These are phyloP conservation scores for Zeuzera pyrina DNA, from an alignment of 2,888 invertebrate species.

Conservation along the genomic window DNA sequence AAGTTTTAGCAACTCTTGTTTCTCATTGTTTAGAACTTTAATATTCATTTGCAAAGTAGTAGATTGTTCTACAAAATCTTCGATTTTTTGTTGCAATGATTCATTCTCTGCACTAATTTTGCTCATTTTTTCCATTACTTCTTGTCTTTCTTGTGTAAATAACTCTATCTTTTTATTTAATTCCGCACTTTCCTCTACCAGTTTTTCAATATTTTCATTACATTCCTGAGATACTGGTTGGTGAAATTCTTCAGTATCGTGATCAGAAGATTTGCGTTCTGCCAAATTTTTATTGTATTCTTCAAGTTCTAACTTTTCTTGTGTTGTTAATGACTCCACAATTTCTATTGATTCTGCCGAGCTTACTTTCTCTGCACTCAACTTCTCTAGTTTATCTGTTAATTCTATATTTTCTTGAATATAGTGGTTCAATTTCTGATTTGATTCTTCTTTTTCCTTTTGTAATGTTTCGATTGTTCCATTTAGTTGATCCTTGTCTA, in stretches of 20 bases:
- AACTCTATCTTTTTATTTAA: conserved; percentile 78
- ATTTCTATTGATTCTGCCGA: conserved; percentile 85
- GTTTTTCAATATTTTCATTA: conserved; percentile 68
- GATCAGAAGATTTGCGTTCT: conserved; percentile 26
- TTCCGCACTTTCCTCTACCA: conserved; percentile 77
- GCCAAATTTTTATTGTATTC: conserved; percentile 74
- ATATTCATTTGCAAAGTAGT: conserved; percentile 53
- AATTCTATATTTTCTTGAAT: conserved; percentile 83
- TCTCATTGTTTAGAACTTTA: conserved; percentile 58
- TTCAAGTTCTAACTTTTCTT: conserved; percentile 79
- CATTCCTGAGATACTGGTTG: conserved; percentile 36
- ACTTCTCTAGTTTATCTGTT: conserved; percentile 80
- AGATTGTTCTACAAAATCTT: conserved; percentile 67
- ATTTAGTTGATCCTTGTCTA: conserved; percentile 69
- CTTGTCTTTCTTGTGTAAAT: conserved; percentile 78
- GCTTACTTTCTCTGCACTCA: conserved; percentile 80
- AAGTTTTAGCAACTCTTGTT: conserved; percentile 39
- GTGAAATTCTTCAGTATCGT: conserved; percentile 23
- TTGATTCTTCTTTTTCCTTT: conserved; percentile 74
- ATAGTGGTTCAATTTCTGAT: conserved; percentile 76
- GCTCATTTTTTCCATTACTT: conserved; percentile 80
- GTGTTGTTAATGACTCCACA: conserved; percentile 79
- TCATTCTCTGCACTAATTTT: conserved; percentile 75
- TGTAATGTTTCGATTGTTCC: conserved; percentile 71
- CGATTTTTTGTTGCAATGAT: conserved; percentile 59